Evolutionary conservation across 2,797 vertebrate genomes (phyloP), one percentile per base, ranked within the genome.

Genomic region (Acanthopagrus latus): DNA sequence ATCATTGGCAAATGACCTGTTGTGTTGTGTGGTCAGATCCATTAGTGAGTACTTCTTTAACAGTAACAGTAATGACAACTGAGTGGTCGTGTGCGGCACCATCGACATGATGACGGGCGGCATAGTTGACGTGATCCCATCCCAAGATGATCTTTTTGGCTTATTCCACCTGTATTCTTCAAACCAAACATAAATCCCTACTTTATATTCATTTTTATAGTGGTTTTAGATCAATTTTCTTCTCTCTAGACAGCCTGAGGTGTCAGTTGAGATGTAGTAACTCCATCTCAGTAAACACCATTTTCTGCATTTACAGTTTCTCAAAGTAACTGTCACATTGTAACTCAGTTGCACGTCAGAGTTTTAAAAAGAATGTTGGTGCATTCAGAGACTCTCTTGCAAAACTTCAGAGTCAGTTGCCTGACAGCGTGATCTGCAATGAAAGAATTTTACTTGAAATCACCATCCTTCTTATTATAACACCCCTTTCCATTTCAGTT

Each of bases 381-480:
- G 44, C 25, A 1, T 78, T 74, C 51, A 71, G 57, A 66, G 81
- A 74, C 25, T 5, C 59, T 47, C 4, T 11, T 18, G n/a, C 27
- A 70, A 3, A n/a, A 43, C 47, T 20, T 63, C 7, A 7, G 29
- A 23, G 14, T 43, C 17, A 25, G 27, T 12, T 29, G 25, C 54
- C 18, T 2, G 11, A 69, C 43, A 58, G 44, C 55, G 27, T 47
- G 21, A 47, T 47, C 5, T 43, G 7, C 29, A 4, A 0, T 7
- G 43, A 51, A 21, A 5, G 20, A 64, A 33, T 38, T 25, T 41
- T 16, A 56, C 29, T 68, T 27, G 3, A 38, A 38, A 38, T 38
- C 27, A 17, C n/a, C 6, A 3, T 38, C 33, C 4, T 63, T 17
- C 12, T 38, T 27, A 65, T 44, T 27, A 3, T 14, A 27, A 50